Conservation (phyloP, 2,888 invertebrate genomes). For the Strigamia transsilvanica region DNA sequence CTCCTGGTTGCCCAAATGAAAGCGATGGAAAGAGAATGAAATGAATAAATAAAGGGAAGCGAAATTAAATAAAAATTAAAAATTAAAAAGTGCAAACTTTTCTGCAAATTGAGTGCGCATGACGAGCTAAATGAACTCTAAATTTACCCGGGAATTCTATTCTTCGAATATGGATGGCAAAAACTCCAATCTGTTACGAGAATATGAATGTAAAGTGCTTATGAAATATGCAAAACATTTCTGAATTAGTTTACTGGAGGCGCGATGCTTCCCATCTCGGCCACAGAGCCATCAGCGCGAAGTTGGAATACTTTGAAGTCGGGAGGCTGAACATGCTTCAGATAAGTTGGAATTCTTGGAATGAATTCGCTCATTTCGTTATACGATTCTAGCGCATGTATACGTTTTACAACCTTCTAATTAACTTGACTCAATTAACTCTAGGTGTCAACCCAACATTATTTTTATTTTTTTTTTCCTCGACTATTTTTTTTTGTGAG, state of each 20-base stretch:
- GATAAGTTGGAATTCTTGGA: not conserved
- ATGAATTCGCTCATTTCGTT: not conserved
- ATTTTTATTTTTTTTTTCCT: not conserved
- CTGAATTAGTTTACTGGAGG: constrained; percentile 20
- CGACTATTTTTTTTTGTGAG: not conserved
- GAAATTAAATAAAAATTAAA: not conserved
- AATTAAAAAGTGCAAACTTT: not conserved
- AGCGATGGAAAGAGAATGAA: not conserved
- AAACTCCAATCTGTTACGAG: constrained; percentile 7
- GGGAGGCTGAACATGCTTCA: not conserved
- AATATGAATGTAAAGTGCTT: constrained; percentile 11
- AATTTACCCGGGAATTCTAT: not conserved
- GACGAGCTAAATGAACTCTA: not conserved
- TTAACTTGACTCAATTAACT: not conserved
- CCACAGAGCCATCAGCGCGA: constrained; percentile 11
- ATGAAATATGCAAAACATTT: constrained; percentile 20
- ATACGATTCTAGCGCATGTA: not conserved
- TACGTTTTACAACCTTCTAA: not conserved
- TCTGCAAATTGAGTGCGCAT: not conserved
- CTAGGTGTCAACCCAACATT: not conserved
- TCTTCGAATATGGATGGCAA: constrained; percentile 1
- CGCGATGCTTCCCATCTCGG: constrained; percentile 4
- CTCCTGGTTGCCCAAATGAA: not conserved
- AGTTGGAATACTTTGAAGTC: constrained; percentile 16
- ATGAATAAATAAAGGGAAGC: not conserved